phyloP scores from a whole-genome alignment of 2,113 vertebrate genomes.

The Dipodomys ordii region DNA sequence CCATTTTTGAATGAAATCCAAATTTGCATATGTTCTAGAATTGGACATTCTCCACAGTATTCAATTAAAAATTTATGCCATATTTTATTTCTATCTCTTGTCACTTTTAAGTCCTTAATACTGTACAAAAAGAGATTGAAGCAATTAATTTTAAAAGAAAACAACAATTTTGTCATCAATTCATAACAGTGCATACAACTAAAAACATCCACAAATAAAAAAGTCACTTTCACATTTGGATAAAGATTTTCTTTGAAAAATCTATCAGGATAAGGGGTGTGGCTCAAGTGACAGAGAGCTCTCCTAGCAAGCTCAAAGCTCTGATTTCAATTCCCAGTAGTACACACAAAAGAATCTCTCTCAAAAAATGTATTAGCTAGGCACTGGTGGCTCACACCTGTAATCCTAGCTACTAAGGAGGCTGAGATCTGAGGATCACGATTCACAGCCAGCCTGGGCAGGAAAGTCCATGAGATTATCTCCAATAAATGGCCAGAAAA shows the following conservation, averaged over 20 bases:
- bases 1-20: constrained; percentile 58
- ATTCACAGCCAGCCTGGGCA: no score
- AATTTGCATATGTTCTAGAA: constrained; percentile 39
- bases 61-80: constrained; percentile 42
- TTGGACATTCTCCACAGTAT: not conserved
- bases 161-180: constrained; percentile 24
- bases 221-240: not conserved
- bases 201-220: constrained; percentile 16
- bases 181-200: constrained; percentile 22
- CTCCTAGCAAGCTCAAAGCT: no score
- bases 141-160: constrained; percentile 52
- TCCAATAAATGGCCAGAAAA: no score
- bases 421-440: no score
- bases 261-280: not conserved
- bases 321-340: no score
- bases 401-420: no score
- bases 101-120: not conserved
- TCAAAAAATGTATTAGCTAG: no score
- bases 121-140: constrained; percentile 9
- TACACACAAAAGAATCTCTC: no score
- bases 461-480: no score
- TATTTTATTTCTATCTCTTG: constrained; percentile 33
- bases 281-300: no score
- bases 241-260: constrained; percentile 15
- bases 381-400: no score